phyloP scores from a whole-genome alignment of 2,888 invertebrate genomes.

The Athrips mouffetella region DNA sequence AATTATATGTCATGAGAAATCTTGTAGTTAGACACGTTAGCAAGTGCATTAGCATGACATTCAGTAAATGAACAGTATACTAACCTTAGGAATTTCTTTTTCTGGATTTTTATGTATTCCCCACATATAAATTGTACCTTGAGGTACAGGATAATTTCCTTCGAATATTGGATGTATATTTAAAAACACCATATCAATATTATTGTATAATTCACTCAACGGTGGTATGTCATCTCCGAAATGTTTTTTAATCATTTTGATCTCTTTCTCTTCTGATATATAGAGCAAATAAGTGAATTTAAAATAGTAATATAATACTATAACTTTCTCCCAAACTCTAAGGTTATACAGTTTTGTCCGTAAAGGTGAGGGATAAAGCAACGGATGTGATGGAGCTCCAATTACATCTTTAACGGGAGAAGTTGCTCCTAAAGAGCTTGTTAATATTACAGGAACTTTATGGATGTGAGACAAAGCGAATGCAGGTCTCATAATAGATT shows the following conservation, averaged over 20 bases:
- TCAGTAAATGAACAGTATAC: constrained; percentile 23
- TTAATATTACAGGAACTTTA: constrained; percentile 43
- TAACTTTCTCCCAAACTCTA: constrained; percentile 33
- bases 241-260: constrained; percentile 25
- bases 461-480: constrained; percentile 37
- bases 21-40: too few species aligned
- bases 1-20: too few species aligned
- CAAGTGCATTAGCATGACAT: too few species aligned
- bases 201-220: constrained; percentile 30
- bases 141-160: constrained; percentile 52
- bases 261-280: constrained; percentile 18
- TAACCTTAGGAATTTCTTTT: constrained; percentile 55
- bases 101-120: constrained; percentile 52
- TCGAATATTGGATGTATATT: constrained; percentile 55
- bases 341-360: constrained; percentile 31
- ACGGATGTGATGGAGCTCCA: constrained; percentile 32
- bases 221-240: constrained; percentile 34
- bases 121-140: constrained; percentile 54
- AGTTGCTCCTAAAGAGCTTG: constrained; percentile 40
- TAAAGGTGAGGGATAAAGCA: constrained; percentile 26
- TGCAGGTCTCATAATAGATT: constrained; percentile 33
- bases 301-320: constrained; percentile 24
- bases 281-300: constrained; percentile 17
- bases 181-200: constrained; percentile 54
- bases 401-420: constrained; percentile 20